Evolutionary conservation across 2,888 invertebrate genomes (phyloP).

Genomic region (Phalangium opilio): DNA sequence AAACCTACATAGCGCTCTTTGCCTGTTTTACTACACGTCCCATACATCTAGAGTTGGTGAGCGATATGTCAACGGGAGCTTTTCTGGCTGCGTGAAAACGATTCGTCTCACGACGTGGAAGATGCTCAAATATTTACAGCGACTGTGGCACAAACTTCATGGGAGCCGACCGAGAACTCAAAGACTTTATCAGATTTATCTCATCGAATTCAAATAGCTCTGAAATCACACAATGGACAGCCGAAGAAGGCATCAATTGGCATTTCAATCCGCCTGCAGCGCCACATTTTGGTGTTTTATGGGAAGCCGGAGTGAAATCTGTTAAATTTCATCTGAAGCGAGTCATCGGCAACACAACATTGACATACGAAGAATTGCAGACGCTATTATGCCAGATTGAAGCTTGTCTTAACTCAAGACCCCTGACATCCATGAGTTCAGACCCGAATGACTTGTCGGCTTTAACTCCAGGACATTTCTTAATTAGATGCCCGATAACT

Average conservation of each 20-base stretch:
- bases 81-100: constrained; percentile 15
- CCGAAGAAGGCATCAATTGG: too few species aligned
- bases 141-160: background rate
- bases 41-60: constrained; percentile 16
- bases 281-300: constrained; percentile 17
- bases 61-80: constrained; percentile 11
- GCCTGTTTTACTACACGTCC: constrained; percentile 9
- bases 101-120: constrained; percentile 7
- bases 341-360: constrained; percentile 19
- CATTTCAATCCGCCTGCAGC: too few species aligned
- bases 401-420: constrained; percentile 26
- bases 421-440: constrained; percentile 21
- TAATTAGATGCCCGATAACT: constrained; percentile 22
- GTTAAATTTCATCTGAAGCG: too few species aligned
- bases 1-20: too few species aligned
- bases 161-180: too few species aligned
- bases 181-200: too few species aligned
- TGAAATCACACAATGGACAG: too few species aligned
- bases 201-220: too few species aligned
- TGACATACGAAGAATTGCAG: constrained; percentile 27
- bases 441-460: constrained; percentile 21
- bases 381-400: too few species aligned
- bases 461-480: constrained; percentile 26
- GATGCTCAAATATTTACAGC: background rate
- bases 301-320: constrained; percentile 18